Evolutionary conservation across 2,888 invertebrate species (phyloP).

Genomic region (Caenorhabditis wallacei): DNA sequence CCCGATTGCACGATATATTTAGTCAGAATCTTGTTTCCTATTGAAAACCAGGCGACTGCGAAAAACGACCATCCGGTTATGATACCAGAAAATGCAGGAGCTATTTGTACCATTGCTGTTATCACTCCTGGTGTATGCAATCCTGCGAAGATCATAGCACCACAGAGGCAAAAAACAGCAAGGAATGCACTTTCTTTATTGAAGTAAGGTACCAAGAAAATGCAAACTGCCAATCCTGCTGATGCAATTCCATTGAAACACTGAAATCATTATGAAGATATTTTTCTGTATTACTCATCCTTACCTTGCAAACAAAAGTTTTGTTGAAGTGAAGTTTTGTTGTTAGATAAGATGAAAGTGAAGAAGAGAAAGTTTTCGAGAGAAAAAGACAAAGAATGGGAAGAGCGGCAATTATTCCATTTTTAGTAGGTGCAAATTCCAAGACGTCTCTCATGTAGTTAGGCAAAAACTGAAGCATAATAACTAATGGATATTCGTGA

Average conservation of each 20-base stretch:
- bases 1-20: constrained; percentile 81
- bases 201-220: constrained; percentile 78
- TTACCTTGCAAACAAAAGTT: constrained; percentile 79
- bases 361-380: constrained; percentile 79
- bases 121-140: constrained; percentile 81
- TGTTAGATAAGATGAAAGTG: constrained; percentile 78
- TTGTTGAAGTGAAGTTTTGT: constrained; percentile 74
- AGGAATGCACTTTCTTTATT: constrained; percentile 77
- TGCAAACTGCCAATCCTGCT: constrained; percentile 78
- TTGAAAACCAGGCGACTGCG: constrained; percentile 77
- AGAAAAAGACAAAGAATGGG: constrained; percentile 80
- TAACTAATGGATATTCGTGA: constrained; percentile 79
- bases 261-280: constrained; percentile 51
- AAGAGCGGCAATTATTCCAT: constrained; percentile 76
- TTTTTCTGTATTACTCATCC: not conserved
- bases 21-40: constrained; percentile 81
- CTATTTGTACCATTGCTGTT: constrained; percentile 81
- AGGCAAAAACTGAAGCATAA: constrained; percentile 81
- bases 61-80: constrained; percentile 80
- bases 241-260: constrained; percentile 80
- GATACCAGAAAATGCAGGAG: constrained; percentile 82
- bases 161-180: constrained; percentile 78
- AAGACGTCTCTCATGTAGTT: constrained; percentile 82
- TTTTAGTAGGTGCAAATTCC: constrained; percentile 82
- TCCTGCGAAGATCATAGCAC: constrained; percentile 81